Evolutionary conservation across 2,888 invertebrate species (phyloP).

Genomic region (Ctenicera cuprea): DNA sequence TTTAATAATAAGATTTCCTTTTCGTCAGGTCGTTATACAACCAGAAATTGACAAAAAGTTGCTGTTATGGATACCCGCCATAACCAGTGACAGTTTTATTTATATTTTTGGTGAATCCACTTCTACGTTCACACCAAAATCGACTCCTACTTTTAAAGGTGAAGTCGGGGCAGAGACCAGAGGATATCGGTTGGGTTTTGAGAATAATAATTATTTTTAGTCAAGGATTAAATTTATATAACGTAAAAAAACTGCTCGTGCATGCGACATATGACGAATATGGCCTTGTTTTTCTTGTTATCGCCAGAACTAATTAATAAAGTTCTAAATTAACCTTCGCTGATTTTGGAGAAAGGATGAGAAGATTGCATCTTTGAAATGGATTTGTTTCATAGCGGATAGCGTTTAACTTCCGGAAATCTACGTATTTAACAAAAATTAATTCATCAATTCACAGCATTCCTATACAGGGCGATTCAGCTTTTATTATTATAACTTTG

Average conservation of each 20-base stretch:
- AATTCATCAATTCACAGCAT: too few relatives aligned
- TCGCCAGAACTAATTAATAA: conserved; percentile 1
- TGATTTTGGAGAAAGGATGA: neutral
- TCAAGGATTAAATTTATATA: neutral
- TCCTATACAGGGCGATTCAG: too few relatives aligned
- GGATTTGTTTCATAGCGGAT: too few relatives aligned
- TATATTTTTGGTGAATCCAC: conserved; percentile 7
- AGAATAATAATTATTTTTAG: neutral
- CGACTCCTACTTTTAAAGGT: conserved; percentile 18
- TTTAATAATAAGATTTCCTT: neutral
- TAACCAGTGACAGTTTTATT: conserved; percentile 1
- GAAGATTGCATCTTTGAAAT: too few relatives aligned
- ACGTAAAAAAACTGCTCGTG: neutral
- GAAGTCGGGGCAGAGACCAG: conserved; percentile 14
- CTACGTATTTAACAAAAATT: too few relatives aligned
- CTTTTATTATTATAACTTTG: too few relatives aligned
- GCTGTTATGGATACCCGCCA: neutral
- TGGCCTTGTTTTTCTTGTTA: conserved; percentile 1
- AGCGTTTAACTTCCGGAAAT: too few relatives aligned
- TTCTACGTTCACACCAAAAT: conserved; percentile 6
- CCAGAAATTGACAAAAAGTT: neutral
- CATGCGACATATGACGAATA: neutral
- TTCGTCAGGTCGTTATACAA: conserved; percentile 5
- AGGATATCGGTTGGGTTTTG: neutral
- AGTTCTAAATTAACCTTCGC: conserved; percentile 10